Evolutionary conservation across 30 jellyfish, hydroid and myxozoan species (phyloP).

Genomic region (Sanderia malayensis): DNA sequence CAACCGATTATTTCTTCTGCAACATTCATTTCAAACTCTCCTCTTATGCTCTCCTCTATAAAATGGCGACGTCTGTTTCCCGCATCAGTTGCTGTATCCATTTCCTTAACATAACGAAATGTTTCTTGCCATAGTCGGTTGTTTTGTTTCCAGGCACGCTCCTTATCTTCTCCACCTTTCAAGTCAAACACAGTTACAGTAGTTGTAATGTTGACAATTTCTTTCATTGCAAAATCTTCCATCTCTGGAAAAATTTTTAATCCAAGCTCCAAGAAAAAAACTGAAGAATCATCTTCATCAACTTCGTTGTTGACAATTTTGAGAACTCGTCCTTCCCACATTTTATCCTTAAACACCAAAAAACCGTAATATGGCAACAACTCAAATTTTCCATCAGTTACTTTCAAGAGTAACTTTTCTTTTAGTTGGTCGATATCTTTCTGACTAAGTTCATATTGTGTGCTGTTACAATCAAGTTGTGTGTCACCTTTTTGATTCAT

Average conservation of each 20-base stretch:
- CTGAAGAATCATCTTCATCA: not conserved
- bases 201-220: too few relatives aligned
- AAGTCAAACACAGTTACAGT: not conserved
- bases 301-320: not conserved
- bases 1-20: too few relatives aligned
- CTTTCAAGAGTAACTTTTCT: not conserved
- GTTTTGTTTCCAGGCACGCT: not conserved
- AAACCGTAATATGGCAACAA: slow-evolving; percentile 37
- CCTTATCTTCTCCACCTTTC: not conserved
- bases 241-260: too few relatives aligned
- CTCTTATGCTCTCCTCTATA: too few relatives aligned
- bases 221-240: too few relatives aligned
- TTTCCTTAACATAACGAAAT: not conserved
- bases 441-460: slow-evolving; percentile 8
- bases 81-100: not conserved
- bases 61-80: too few relatives aligned
- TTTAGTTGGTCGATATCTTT: slow-evolving; percentile 18
- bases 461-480: too few relatives aligned
- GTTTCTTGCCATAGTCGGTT: not conserved
- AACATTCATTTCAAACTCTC: too few relatives aligned
- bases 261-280: too few relatives aligned
- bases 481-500: too few relatives aligned
- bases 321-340: slow-evolving; percentile 37
- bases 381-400: slow-evolving; percentile 23
- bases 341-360: slow-evolving; percentile 32